These are phyloP conservation scores for Sebastes glaucus DNA, from an alignment of 2,797 vertebrate genomes.

Conservation along the genomic window DNA sequence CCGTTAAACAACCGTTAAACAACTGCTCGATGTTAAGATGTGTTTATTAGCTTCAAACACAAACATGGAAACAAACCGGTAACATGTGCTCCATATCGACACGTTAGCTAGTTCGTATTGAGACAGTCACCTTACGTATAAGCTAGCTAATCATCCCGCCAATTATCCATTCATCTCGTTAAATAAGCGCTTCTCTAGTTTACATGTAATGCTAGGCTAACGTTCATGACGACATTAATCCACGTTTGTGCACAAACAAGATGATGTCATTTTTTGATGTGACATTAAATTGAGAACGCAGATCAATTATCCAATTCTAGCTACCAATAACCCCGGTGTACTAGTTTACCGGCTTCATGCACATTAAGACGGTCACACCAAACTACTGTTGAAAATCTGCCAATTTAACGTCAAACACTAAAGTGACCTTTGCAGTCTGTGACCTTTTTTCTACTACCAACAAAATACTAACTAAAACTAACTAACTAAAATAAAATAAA, in stretches of 20 bases:
- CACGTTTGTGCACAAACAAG: background rate
- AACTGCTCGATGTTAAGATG: background rate
- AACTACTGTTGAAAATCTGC: background rate
- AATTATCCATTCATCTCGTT: slow-evolving; percentile 20
- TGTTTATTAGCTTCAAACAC: background rate
- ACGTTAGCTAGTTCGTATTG: background rate
- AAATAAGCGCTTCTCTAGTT: background rate
- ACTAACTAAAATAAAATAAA: no score
- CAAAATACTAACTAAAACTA: no score
- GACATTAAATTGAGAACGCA: background rate
- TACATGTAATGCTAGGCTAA: background rate
- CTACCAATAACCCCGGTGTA: background rate
- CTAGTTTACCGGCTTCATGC: background rate
- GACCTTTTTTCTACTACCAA: no score
- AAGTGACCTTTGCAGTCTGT: no score
- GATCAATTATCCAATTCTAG: background rate
- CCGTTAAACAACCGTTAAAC: background rate
- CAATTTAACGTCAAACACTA: background rate
- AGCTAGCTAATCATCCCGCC: slow-evolving; percentile 51
- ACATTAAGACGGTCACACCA: background rate
- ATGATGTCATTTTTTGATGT: background rate
- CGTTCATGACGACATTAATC: accelerated
- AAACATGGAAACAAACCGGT: background rate
- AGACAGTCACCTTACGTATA: background rate
- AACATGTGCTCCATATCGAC: accelerated